Evolutionary conservation across 2,797 vertebrate species (phyloP).

Genomic region (Myotis planiceps): DNA sequence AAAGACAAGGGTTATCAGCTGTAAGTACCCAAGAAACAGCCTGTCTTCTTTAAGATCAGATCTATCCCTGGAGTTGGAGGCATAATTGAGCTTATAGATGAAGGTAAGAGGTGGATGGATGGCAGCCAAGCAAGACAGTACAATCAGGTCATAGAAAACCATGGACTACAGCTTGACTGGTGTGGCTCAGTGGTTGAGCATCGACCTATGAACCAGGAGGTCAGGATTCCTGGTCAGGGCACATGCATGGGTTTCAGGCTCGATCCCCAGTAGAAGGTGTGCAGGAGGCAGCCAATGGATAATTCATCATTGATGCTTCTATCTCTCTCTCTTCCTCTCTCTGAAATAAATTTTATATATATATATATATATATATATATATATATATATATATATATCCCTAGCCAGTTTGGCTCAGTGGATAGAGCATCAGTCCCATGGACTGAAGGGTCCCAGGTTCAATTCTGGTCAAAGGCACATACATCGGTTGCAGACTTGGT

Average conservation of each 20-base stretch:
- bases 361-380: no score
- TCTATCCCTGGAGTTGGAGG: background rate
- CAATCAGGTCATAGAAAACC: background rate
- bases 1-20: background rate
- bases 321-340: background rate
- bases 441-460: background rate
- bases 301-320: background rate
- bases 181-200: background rate
- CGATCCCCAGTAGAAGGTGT: background rate
- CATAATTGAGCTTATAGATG: background rate
- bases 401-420: background rate
- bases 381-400: no score
- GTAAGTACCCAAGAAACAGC: background rate
- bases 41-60: background rate
- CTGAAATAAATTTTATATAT: background rate
- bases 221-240: background rate
- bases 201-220: background rate
- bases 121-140: background rate
- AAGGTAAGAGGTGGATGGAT: background rate
- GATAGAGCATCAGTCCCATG: background rate
- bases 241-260: background rate
- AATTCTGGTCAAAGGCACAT: background rate
- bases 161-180: background rate
- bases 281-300: background rate
- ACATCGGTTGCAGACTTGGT: background rate